Evolutionary conservation across 2,797 vertebrate genomes (phyloP).

Genomic region (Gallinago stenura): DNA sequence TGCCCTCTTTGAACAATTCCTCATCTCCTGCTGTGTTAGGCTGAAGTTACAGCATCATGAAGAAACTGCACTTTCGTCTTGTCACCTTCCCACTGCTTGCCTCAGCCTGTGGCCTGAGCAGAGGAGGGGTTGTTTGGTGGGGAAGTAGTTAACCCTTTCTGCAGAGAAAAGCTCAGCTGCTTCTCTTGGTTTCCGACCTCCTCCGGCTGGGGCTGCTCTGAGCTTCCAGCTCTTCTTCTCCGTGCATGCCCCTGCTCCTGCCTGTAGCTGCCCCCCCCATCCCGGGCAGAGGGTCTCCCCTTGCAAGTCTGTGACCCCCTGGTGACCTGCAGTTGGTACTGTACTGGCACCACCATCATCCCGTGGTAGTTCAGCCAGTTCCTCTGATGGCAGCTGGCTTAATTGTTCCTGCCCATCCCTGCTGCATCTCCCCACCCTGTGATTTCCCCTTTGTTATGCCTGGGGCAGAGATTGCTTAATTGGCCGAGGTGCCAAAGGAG

Average conservation of each 20-base stretch:
- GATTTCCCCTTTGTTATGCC: conserved; percentile 36
- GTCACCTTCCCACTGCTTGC: background rate
- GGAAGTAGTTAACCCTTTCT: background rate
- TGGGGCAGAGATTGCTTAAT: conserved; percentile 37
- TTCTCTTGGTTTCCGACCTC: background rate
- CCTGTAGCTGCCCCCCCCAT: background rate
- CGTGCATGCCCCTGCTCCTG: background rate
- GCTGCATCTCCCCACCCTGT: background rate
- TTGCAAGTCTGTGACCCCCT: background rate
- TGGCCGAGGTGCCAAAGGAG: background rate
- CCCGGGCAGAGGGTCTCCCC: rapidly evolving
- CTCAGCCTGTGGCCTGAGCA: background rate
- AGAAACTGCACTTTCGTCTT: background rate
- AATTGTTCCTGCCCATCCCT: conserved; percentile 5
- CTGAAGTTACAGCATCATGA: background rate
- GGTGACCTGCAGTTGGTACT: background rate
- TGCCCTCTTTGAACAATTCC: background rate
- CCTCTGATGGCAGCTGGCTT: background rate
- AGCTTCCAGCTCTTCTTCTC: background rate
- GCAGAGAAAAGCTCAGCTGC: background rate
- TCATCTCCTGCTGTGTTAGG: background rate
- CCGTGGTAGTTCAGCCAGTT: background rate
- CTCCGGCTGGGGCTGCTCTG: background rate
- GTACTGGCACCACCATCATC: background rate
- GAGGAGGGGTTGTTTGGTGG: background rate